phyloP scores from a whole-genome alignment of 2,113 vertebrate species.

The Pachycephala philippinensis region DNA sequence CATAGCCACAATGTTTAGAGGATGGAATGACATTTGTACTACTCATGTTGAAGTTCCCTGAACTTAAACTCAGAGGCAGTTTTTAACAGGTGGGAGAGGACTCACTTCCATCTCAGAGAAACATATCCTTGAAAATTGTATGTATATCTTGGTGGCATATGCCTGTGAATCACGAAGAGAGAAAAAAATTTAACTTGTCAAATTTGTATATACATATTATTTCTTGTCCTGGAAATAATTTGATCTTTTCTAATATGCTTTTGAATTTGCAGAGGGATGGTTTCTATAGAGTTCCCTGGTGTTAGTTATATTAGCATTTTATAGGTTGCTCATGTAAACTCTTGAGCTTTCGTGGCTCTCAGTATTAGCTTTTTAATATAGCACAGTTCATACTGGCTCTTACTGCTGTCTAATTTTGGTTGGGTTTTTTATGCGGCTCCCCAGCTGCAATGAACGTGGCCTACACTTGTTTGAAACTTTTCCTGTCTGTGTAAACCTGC shows the following conservation, averaged over 20 bases:
- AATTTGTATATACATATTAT: not conserved
- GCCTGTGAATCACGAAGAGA: not conserved
- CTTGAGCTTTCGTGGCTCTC: not conserved
- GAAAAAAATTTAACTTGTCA: not conserved
- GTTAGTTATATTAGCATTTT: not conserved
- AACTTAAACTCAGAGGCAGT: not conserved
- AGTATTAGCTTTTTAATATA: conserved; percentile 12
- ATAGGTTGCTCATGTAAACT: not conserved
- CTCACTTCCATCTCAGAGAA: not conserved
- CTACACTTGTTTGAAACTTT: not conserved
- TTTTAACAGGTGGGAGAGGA: not conserved
- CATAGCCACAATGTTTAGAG: not conserved
- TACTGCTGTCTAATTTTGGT: not conserved
- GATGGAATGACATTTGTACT: not conserved
- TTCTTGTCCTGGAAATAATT: not conserved
- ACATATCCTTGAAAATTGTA: not conserved
- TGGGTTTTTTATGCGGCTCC: not conserved
- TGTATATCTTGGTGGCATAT: not conserved
- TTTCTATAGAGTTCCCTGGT: not conserved
- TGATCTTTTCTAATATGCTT: not conserved
- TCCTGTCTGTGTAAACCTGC: not conserved
- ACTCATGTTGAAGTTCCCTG: not conserved
- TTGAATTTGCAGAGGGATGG: not conserved
- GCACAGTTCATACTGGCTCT: not conserved
- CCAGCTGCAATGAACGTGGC: not conserved